These are phyloP conservation scores for Cheilinus undulatus DNA, from an alignment of 2,113 vertebrate genomes.

Conservation along the genomic window DNA sequence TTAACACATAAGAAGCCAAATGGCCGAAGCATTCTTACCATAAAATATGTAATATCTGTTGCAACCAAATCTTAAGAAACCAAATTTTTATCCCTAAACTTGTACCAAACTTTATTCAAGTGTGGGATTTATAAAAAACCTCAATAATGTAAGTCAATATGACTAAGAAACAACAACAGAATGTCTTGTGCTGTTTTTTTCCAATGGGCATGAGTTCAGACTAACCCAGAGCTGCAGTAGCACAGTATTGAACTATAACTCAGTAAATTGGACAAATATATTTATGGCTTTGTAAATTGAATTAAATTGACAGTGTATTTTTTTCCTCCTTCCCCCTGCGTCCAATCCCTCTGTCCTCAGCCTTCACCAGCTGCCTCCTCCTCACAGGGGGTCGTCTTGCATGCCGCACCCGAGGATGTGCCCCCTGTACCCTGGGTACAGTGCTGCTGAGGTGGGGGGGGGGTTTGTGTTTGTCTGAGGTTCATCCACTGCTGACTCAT, in stretches of 20 bases:
- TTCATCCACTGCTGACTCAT: slow-evolving; percentile 76
- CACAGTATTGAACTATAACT: background rate
- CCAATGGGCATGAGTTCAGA: too few relatives aligned
- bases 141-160: too few relatives aligned
- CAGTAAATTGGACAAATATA: background rate
- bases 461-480: slow-evolving; percentile 33
- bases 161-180: too few relatives aligned
- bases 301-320: slow-evolving; percentile 56
- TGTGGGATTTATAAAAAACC: too few relatives aligned
- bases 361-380: slow-evolving; percentile 71
- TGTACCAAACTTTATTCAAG: too few relatives aligned
- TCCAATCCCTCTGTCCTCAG: slow-evolving; percentile 56
- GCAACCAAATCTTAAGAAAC: too few relatives aligned
- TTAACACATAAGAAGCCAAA: too few relatives aligned
- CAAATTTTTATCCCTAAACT: too few relatives aligned
- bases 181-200: too few relatives aligned
- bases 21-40: too few relatives aligned
- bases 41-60: too few relatives aligned
- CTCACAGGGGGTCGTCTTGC: slow-evolving; percentile 68
- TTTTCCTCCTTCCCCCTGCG: slow-evolving; percentile 19
- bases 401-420: slow-evolving; percentile 57
- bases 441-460: slow-evolving; percentile 13
- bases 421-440: slow-evolving; percentile 49
- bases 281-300: slow-evolving; percentile 5
- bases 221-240: too few relatives aligned